Conservation (phyloP, 2,888 invertebrate genomes). For the Oxytorus armatus region DNA sequence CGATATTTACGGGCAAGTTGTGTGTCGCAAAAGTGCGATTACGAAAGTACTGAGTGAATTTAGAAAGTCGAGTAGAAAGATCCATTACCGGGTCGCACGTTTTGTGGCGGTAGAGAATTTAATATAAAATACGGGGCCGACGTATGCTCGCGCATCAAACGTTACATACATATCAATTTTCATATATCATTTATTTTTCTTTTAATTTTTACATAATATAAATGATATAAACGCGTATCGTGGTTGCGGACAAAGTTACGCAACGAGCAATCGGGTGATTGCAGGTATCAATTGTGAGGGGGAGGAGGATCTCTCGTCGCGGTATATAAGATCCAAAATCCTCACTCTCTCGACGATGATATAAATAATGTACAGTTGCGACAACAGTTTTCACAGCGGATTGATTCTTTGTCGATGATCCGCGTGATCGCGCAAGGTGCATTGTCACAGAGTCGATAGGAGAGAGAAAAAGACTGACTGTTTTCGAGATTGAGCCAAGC, state of each 20-base stretch:
- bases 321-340: too few relatives aligned
- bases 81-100: too few relatives aligned
- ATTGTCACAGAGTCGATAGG: conserved; percentile 88
- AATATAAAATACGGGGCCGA: too few relatives aligned
- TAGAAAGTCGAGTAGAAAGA: too few relatives aligned
- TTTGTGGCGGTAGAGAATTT: too few relatives aligned
- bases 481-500: conserved; percentile 86
- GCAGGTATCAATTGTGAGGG: too few relatives aligned
- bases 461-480: conserved; percentile 93
- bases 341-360: too few relatives aligned
- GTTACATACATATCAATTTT: conserved; percentile 38
- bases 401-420: not conserved
- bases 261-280: conserved; percentile 33
- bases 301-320: too few relatives aligned
- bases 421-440: conserved; percentile 74
- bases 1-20: conserved; percentile 35
- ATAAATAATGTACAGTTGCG: conserved; percentile 78
- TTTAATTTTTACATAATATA: conserved; percentile 20
- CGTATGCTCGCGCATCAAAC: conserved; percentile 36
- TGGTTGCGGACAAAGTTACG: conserved; percentile 35
- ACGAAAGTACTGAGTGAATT: conserved; percentile 84
- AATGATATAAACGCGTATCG: conserved; percentile 23
- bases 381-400: conserved; percentile 84
- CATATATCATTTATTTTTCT: conserved; percentile 26
- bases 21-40: conserved; percentile 70